Percentiles rank a stretch among this genome's conserved stretches.
These are phyloP conservation scores for Austrofundulus limnaeus DNA, from an alignment of 2,113 vertebrate genomes.

Conservation along the genomic window DNA sequence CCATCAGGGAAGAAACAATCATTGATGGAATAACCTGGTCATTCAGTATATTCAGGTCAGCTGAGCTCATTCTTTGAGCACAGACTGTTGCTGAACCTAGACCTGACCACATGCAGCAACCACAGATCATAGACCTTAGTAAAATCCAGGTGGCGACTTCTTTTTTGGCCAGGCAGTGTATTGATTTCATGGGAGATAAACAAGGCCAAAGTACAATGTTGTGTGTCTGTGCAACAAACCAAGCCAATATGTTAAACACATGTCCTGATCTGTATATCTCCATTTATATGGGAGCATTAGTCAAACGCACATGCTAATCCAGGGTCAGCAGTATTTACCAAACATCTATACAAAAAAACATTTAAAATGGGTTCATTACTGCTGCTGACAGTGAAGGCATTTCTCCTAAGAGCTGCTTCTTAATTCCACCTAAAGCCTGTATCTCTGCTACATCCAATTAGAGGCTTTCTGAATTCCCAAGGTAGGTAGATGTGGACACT, in stretches of 20 bases:
- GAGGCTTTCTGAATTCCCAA: slow-evolving; percentile 28
- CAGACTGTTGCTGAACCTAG: no score
- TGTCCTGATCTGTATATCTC: slow-evolving; percentile 12
- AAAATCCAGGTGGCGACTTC: no score
- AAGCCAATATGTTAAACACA: slow-evolving; percentile 24
- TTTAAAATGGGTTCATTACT: slow-evolving; percentile 1
- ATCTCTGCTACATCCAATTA: slow-evolving; percentile 72
- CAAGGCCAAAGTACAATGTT: neutral
- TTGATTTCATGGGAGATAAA: slow-evolving; percentile 8
- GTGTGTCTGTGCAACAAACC: slow-evolving; percentile 18
- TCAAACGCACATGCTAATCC: slow-evolving; percentile 24
- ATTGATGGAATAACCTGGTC: no score
- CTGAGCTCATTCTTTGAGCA: no score
- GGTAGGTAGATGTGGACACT: slow-evolving; percentile 32
- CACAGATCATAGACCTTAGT: no score
- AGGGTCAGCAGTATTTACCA: slow-evolving; percentile 9
- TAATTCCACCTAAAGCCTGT: slow-evolving; percentile 64
- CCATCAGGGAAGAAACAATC: no score
- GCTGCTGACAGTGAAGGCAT: slow-evolving; percentile 25
- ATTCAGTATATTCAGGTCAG: no score
- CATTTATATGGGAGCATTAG: slow-evolving; percentile 25
- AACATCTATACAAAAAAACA: neutral
- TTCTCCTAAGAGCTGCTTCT: slow-evolving; percentile 27
- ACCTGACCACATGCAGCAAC: no score
- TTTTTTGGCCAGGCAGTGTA: no score